A percentile compares a stretch with the other conserved stretches of the same genome.
These are phyloP conservation scores for Phyllostomus discolor DNA, from an alignment of 2,113 vertebrate species.

Conservation along the genomic window DNA sequence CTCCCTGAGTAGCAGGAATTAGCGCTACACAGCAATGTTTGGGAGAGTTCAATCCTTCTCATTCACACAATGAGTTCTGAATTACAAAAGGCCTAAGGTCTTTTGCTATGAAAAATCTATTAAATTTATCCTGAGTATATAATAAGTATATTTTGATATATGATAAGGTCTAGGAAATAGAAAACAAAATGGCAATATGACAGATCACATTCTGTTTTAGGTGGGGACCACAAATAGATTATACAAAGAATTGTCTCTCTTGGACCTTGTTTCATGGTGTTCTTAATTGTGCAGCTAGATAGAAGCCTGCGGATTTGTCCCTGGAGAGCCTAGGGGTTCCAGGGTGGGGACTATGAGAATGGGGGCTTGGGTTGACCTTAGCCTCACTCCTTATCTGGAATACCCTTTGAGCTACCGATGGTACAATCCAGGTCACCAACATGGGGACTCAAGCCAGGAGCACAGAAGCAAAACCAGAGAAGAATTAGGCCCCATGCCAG, in stretches of 20 bases:
- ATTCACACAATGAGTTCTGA: background rate
- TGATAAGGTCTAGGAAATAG: background rate
- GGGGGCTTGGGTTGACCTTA: background rate
- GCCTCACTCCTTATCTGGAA: background rate
- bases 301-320: background rate
- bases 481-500: background rate
- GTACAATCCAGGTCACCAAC: background rate
- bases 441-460: background rate
- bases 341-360: background rate
- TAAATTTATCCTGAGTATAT: too few relatives aligned
- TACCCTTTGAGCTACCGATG: background rate
- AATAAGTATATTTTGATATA: too few relatives aligned
- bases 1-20: background rate
- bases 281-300: background rate
- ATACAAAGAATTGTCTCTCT: background rate
- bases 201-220: background rate
- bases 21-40: fast-evolving
- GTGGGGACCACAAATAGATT: background rate
- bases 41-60: background rate
- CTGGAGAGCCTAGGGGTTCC: background rate
- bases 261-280: background rate
- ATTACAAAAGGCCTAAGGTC: too few relatives aligned
- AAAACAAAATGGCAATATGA: background rate
- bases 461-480: background rate
- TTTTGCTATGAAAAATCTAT: too few relatives aligned